Evolutionary conservation across 2,797 vertebrate species (phyloP).

Genomic region (Emydoidea blandingii): DNA sequence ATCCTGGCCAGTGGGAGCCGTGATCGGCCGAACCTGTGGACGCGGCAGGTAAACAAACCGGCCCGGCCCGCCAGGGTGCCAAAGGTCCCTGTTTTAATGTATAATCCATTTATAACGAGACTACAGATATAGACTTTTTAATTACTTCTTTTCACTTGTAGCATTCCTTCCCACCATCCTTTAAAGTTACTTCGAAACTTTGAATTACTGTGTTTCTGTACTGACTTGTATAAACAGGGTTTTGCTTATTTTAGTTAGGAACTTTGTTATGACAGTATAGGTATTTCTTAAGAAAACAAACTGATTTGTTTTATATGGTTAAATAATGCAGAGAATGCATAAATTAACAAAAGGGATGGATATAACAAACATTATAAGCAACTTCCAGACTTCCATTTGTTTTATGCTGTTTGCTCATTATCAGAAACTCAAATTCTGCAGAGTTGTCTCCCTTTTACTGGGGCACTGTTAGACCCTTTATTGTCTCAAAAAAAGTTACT

Average conservation of each 20-base stretch:
- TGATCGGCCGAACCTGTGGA: too few relatives aligned
- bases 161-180: background rate
- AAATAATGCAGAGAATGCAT: conserved; percentile 9
- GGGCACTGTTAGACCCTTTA: background rate
- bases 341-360: background rate
- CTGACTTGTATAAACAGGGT: conserved; percentile 10
- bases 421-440: conserved; percentile 2
- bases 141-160: conserved; percentile 3
- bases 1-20: too few relatives aligned
- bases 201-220: conserved; percentile 15
- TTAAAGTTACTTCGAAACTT: background rate
- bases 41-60: too few relatives aligned
- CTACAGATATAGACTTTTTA: background rate
- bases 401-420: background rate
- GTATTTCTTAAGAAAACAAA: conserved; percentile 36
- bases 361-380: background rate
- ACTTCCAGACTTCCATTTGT: background rate
- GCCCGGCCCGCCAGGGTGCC: too few relatives aligned
- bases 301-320: background rate
- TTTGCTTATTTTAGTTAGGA: conserved; percentile 34
- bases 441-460: background rate
- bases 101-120: conserved; percentile 21
- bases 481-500: conserved; percentile 5
- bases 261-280: background rate
- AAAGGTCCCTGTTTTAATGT: background rate